Percentiles rank a stretch among this genome's conserved stretches.
These are phyloP conservation scores for Macropus fuliginosus DNA, from an alignment of 2,797 vertebrate species.

Conservation along the genomic window DNA sequence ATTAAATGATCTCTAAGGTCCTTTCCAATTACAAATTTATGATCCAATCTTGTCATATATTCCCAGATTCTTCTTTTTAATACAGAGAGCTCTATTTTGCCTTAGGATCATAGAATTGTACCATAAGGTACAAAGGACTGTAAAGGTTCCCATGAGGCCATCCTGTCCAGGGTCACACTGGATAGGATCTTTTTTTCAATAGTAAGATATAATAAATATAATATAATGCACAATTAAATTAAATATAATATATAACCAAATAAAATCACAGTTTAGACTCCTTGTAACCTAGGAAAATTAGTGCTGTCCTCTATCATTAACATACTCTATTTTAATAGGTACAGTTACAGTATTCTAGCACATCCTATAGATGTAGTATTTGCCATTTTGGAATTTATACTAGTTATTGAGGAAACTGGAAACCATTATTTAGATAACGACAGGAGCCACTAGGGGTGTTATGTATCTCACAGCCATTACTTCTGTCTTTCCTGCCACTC, in stretches of 20 bases:
- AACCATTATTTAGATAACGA: neutral
- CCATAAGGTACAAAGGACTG: neutral
- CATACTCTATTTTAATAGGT: too few species aligned
- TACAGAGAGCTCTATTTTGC: slow-evolving; percentile 30
- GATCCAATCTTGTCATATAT: neutral
- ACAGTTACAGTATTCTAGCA: neutral
- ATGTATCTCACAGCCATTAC: neutral
- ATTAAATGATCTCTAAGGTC: slow-evolving; percentile 4
- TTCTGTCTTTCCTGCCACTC: neutral
- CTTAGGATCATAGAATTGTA: slow-evolving; percentile 24
- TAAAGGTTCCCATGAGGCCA: neutral
- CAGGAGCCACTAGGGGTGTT: neutral
- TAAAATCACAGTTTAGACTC: neutral
- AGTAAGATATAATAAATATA: neutral
- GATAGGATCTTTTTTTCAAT: neutral
- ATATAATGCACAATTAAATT: too few species aligned
- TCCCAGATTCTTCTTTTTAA: slow-evolving; percentile 15
- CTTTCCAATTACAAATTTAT: neutral
- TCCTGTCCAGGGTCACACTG: neutral
- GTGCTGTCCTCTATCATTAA: neutral
- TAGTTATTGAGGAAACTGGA: neutral
- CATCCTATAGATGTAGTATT: neutral
- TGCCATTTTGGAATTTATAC: neutral
- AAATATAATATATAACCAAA: too few species aligned
- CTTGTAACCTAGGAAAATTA: neutral